Evolutionary conservation across 2,797 vertebrate genomes (phyloP).

Genomic region (Siniperca obscura): DNA sequence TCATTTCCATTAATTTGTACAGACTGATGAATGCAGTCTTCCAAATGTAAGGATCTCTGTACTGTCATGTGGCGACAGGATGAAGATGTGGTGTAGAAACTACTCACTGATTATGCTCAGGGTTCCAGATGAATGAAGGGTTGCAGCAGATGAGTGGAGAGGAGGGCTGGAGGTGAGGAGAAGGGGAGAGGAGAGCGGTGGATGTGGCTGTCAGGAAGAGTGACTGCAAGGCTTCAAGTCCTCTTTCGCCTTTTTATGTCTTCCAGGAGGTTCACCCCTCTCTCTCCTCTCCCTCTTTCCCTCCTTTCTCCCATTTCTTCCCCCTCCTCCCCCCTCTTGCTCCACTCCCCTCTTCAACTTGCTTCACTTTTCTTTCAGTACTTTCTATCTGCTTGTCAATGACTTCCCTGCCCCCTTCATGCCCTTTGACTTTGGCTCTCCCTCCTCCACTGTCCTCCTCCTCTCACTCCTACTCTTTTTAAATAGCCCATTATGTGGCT

Average conservation of each 20-base stretch:
- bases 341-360: constrained; percentile 54
- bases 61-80: constrained; percentile 5
- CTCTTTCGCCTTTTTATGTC: constrained; percentile 91
- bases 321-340: constrained; percentile 52
- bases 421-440: constrained; percentile 71
- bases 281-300: constrained; percentile 61
- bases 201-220: constrained; percentile 87
- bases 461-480: constrained; percentile 42
- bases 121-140: constrained; percentile 72
- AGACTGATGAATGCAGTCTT: not conserved
- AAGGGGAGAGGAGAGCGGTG: constrained; percentile 79
- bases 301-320: constrained; percentile 16
- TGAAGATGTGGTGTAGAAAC: constrained; percentile 40
- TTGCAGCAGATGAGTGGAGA: constrained; percentile 75
- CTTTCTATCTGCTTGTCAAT: constrained; percentile 50
- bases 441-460: constrained; percentile 35
- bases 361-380: constrained; percentile 42
- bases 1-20: constrained; percentile 11
- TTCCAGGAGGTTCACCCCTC: constrained; percentile 82
- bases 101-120: constrained; percentile 86
- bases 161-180: constrained; percentile 73
- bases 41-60: not conserved
- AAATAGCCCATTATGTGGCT: constrained; percentile 65
- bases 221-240: constrained; percentile 86
- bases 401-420: constrained; percentile 66